Evolutionary conservation across 1,140 invertebrate genomes (phyloP), one percentile per base, ranked within the genome.

Genomic region (Bombus confusus): DNA sequence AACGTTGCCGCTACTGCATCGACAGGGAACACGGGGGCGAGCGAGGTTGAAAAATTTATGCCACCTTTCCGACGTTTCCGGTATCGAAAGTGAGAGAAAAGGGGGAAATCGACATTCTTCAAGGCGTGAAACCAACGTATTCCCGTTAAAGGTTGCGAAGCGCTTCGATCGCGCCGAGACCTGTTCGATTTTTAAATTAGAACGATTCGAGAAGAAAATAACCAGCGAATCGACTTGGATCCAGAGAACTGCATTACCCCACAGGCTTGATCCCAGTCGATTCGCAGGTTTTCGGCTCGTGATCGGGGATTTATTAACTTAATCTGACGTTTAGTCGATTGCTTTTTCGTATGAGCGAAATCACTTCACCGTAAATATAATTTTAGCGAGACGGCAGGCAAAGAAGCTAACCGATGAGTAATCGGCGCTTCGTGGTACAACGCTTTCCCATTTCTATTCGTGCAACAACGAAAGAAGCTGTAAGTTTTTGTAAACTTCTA

Each of bases 361-460:
- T 62, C 47, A 8, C 22, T 22, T 52, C 47, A 2, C 18, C 47
- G 47, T 37, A 83, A 77, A 83, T 43, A 62, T 66, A 77, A 83
- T 68, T 83, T 41, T 43, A 77, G 5, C 28, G 43, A 31, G 37
- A 47, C 31, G 52, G 76, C 34, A 28, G 37, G 28, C 43, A 25
- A 2, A 5, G 28, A 9, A 47, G 57, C 47, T 47, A 66, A 66
- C 64, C 72, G 73, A 34, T 47, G 22, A 52, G 68, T 41, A 68
- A 83, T 83, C 81, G 81, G 77, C 76, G 43, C 73, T 41, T 68
- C 81, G 25, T 41, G 41, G 41, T 64, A 76, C 72, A 75, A 52
- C 73, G 73, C 73, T 77, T 34, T 41, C 73, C 73, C 73, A 83
- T 83, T 83, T 77, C 59, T 68, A 83, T 76, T 83, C 81, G 64